Base-by-base conservation (phyloP, 2,888 invertebrate genomes). In the Ditylenchus weischeri region DNA sequence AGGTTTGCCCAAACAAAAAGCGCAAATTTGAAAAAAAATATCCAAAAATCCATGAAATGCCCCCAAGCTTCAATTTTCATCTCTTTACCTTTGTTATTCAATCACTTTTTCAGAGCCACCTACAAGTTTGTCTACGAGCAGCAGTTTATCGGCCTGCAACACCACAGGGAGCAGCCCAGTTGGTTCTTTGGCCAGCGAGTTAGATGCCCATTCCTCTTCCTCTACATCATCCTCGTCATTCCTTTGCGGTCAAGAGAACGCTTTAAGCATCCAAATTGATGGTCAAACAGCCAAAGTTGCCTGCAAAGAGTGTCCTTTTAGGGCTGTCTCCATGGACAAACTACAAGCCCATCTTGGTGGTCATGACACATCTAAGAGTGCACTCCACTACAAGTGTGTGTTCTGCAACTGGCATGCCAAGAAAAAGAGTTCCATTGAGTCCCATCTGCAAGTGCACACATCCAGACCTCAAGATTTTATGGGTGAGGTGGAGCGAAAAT, bases 361-460 rank as follows among this genome's bases (percentile, higher is more conserved):
- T 19, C 72, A 71, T 47, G 65, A 75, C 35, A 66, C 49, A 11
- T 75, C 72, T 10, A 36, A 48, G 36, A 71, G 74, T n/a, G 65
- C 66, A 18, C 19, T 76, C 48, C 71, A 66, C 62, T 75, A 77
- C 62, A 75, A 76, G 50, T 75, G 75, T 62, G 67, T 64, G 21
- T 76, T 76, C 64, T 75, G 75, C 72, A 66, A 49, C 36, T 75
- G 75, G 75, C 66, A 67, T 62, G 18, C 70, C 29, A 69, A 71
- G 51, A 73, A 71, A 50, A 75, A 73, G 64, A 21, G 49, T 18
- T 35, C 65, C 15, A 61, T 75, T 13, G 67, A 78, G 57, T 43
- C 69, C 11, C 75, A 75, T 60, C 35, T 75, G 65, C 15, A 11
- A 6, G 47, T 77, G 51, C 75, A 75, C 67, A 77, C 77, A n/a